Percentiles rank a stretch among this genome's conserved stretches.
Conservation (phyloP, 2,888 invertebrate species). For the Acanthococcus lagerstroemiae region DNA sequence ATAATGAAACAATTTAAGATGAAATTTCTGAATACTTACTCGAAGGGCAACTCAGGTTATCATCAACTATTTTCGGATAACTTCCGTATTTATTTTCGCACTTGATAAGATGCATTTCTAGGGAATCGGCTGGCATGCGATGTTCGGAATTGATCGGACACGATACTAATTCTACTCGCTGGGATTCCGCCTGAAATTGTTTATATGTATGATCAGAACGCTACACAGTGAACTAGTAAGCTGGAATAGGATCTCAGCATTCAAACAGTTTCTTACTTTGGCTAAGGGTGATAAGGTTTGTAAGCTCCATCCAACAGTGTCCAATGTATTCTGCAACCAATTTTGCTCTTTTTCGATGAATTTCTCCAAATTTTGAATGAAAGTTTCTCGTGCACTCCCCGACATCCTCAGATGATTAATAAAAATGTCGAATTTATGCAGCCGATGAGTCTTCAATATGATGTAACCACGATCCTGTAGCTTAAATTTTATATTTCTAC, state of each 20-base stretch:
- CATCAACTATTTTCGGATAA: slow-evolving; percentile 39
- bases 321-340: slow-evolving; percentile 2
- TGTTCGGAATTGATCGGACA: slow-evolving; percentile 44
- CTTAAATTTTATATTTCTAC: too few relatives aligned
- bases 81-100: slow-evolving; percentile 46
- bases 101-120: slow-evolving; percentile 43
- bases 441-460: too few relatives aligned
- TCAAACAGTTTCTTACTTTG: background rate
- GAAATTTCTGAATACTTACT: background rate
- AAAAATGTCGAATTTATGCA: too few relatives aligned
- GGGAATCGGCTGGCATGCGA: slow-evolving; percentile 42
- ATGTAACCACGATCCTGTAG: too few relatives aligned
- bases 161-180: background rate
- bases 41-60: background rate
- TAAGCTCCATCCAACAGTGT: slow-evolving; percentile 12
- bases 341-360: slow-evolving; percentile 13
- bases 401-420: too few relatives aligned
- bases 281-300: background rate
- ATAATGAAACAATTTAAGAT: too few relatives aligned
- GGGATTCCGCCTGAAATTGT: background rate
- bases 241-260: background rate
- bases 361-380: background rate
- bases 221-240: background rate
- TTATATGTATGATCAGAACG: background rate
- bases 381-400: background rate